Evolutionary conservation across 2,797 vertebrate species (phyloP), one percentile per base, ranked within the genome.

Genomic region (Sciaenops ocellatus): DNA sequence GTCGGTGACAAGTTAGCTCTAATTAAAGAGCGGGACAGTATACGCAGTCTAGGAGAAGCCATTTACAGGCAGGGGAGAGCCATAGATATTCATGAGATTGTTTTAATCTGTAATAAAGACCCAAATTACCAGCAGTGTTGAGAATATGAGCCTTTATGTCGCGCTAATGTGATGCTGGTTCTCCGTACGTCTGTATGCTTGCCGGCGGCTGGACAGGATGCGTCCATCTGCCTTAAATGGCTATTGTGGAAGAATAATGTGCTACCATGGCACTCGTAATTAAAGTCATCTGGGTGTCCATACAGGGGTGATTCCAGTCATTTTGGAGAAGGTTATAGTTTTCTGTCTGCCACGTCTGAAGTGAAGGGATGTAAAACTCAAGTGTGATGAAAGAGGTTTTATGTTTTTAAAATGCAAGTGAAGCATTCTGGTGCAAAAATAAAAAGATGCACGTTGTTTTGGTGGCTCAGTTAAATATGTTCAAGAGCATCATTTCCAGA

Each of bases 1-100:
- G 91, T 89, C 89, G 81, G 83, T 90, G 90, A 92, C 90, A 90
- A 87, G 85, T 87, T 76, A 79, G 83, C 82, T 75, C 84, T 94
- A 95, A 95, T 95, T 93, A 94, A 93, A 91, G 89, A 87, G 47
- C 76, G 76, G 73, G 82, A 69, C 72, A 68, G 72, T 61, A 75
- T 79, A 56, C 54, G 68, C 76, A 78, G 80, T 76, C 50, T 30
- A 48, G 52, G 62, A 85, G 76, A 85, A 83, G 75, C 74, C 79
- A 83, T 91, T 92, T 87, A 56, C 74, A 85, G 78, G 85, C 88
- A 86, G 82, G 56, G 65, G 80, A 83, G 87, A 78, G 84, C 86
- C 41, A 89, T 91, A 91, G 90, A 92, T 91, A 92, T 93, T 94
- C 91, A 93, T 92, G 91, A 94, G 89, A 86, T 83, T 89, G 89